Evolutionary conservation across 2,888 invertebrate genomes (phyloP), one percentile per base, ranked within the genome.

Genomic region (Leptinotarsa tumamoca): DNA sequence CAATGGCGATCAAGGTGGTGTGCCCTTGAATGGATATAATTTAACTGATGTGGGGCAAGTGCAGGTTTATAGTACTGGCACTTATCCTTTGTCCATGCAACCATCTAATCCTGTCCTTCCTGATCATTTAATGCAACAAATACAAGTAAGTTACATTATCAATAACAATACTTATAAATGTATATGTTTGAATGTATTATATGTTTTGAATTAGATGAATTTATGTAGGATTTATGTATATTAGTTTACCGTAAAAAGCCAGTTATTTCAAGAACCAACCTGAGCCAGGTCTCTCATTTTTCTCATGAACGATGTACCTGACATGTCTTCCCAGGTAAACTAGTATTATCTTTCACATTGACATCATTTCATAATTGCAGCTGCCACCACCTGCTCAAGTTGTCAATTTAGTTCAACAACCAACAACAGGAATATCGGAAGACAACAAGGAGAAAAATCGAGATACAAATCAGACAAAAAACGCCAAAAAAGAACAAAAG

Each of bases 11-110:
- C 76, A 85, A 13, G 84, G 82, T 79, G 85, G 84, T 72, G 71
- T 87, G 69, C 84, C 85, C 33, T 74, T 87, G 54, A 80, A 80
- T 52, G 82, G 83, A 51, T 87, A 87, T 75, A 83, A 82, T 73
- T 78, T 87, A 73, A 86, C 87, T 74, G 81, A 83, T 66, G 84
- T 87, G 18, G 81, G 84, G 15, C 86, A 85, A 81, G 85, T 87
- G 14, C 84, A 84, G 72, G 86, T 87, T 68, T 88, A 87, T 77
- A 76, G 56, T 10, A 87, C 86, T 78, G 84, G 84, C 7, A 78
- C 84, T 43, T 87, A 87, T 79, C 76, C 84, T n/a, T 83, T 87
- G 82, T 86, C 87, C 0, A 83, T 87, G 80, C 87, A 86, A 78
- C 83, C 84, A 13, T 68, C 79, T 33, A 76, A 72, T 70, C 14